Evolutionary conservation across 2,888 invertebrate species (phyloP).

Genomic region (Lasius fuliginosus): DNA sequence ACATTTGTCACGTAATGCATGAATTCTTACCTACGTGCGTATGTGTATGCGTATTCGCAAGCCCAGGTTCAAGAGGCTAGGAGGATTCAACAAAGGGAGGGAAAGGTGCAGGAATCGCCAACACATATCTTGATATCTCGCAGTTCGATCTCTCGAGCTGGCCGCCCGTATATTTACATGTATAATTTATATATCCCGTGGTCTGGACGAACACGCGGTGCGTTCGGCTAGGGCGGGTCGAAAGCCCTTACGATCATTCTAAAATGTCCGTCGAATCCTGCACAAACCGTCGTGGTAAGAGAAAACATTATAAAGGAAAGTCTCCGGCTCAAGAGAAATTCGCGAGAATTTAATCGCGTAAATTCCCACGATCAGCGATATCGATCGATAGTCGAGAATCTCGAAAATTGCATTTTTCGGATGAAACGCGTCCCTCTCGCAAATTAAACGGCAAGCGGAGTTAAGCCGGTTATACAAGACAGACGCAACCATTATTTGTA

Average conservation of each 20-base stretch:
- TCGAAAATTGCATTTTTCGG: conserved; percentile 10
- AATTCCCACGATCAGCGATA: conserved; percentile 72
- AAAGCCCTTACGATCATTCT: conserved; percentile 60
- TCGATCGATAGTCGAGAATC: conserved; percentile 33
- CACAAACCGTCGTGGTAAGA: conserved; percentile 58
- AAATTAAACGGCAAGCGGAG: conserved; percentile 12
- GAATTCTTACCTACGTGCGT: conserved; percentile 58
- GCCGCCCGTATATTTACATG: conserved; percentile 84
- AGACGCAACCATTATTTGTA: conserved; percentile 10
- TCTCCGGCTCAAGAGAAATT: conserved; percentile 60
- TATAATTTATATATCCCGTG: conserved; percentile 84
- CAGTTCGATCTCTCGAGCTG: conserved; percentile 81
- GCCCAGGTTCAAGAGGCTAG: conserved; percentile 50
- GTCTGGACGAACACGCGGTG: conserved; percentile 71
- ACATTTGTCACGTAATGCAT: conserved; percentile 65
- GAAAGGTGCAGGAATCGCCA: conserved; percentile 75
- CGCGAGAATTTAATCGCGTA: conserved; percentile 64
- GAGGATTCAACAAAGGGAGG: conserved; percentile 34
- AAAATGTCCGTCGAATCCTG: conserved; percentile 39
- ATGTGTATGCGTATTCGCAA: conserved; percentile 38
- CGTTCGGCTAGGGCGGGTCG: conserved; percentile 69
- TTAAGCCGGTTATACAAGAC: background rate
- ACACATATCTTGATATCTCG: conserved; percentile 83
- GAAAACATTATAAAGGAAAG: conserved; percentile 65
- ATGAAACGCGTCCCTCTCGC: background rate